Evolutionary conservation across 2,888 invertebrate genomes (phyloP).

Genomic region (Luffia ferchaultella): DNA sequence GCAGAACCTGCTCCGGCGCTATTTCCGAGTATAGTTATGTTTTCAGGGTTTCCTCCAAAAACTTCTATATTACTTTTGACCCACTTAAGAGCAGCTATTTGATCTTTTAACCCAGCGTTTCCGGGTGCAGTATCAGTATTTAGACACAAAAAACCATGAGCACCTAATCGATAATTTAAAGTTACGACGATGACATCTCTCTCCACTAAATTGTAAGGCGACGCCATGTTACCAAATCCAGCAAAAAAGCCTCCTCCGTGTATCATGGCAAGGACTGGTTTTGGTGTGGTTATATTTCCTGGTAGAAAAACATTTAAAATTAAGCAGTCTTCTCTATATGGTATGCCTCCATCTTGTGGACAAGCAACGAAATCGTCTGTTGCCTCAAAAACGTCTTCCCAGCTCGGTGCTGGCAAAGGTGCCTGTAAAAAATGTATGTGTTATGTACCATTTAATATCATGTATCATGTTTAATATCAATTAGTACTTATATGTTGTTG

Average conservation of each 20-base stretch:
- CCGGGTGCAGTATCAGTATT: slow-evolving; percentile 62
- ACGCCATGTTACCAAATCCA: slow-evolving; percentile 1
- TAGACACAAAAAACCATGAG: slow-evolving; percentile 6
- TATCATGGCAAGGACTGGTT: slow-evolving; percentile 5
- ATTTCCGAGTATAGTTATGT: slow-evolving; percentile 81
- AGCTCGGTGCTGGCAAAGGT: neutral
- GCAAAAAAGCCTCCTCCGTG: slow-evolving; percentile 4
- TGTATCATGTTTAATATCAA: no score
- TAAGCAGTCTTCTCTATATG: slow-evolving; percentile 1
- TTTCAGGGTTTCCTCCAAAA: slow-evolving; percentile 79
- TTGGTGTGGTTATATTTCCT: neutral
- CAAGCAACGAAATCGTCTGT: slow-evolving; percentile 2
- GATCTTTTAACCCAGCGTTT: slow-evolving; percentile 83
- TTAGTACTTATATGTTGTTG: no score
- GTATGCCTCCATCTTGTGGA: slow-evolving; percentile 17
- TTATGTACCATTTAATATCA: no score
- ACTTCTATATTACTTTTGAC: slow-evolving; percentile 77
- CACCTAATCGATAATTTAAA: slow-evolving; percentile 7
- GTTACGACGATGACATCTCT: slow-evolving; percentile 2
- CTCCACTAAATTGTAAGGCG: neutral
- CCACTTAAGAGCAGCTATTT: slow-evolving; percentile 82
- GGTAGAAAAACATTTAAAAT: slow-evolving; percentile 3
- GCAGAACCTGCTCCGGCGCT: slow-evolving; percentile 82
- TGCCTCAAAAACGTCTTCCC: neutral
- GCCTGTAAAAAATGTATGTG: neutral